Base-by-base conservation (phyloP, 2,888 invertebrate genomes). In the Dynastes maya region DNA sequence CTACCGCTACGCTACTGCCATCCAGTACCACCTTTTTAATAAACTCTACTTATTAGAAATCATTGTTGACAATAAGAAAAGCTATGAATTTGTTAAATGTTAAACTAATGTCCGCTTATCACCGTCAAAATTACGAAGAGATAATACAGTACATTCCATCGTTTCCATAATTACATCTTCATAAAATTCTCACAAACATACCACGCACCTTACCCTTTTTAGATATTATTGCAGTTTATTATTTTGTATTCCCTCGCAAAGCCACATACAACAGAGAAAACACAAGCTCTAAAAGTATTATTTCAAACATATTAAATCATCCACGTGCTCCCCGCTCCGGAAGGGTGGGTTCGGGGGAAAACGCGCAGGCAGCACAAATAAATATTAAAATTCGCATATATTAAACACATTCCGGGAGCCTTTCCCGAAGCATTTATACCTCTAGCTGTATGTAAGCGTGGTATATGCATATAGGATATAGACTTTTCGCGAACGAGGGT, bases 371-470 rank as follows among this genome's bases (percentile, higher is more conserved):
- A 68, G 51, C 68, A 51, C 51, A 40, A 53, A 68, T 68, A 68
- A 68, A 68, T 68, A 68, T 68, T 68, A 68, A 68, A 68, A 68
- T 68, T 68, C 68, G 9, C 68, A 68, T 68, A 68, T 51, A 68
- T 68, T 68, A 68, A 68, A 51, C 51, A 51, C 40, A 40, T 65
- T 37, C 51, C 51, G 8, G 68, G 40, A 27, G 16, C 27, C 63
- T 51, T 29, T 68, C 49, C 49, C 51, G 22, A 13, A 4, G 11
- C 40, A 22, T 68, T 49, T 68, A 32, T 68, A 68, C 49, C 27
- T 27, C 13, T 49, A 51, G 22, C 11, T 27, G 16, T 67, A 49
- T 45, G 29, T 13, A 32, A 11, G 29, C 63, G 63, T 5, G 32
- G 2, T 37, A 9, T 29, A 32, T 32, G 55, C 29, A 67, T 68